phyloP scores from a whole-genome alignment of 2,113 vertebrate species.

The Gopherus evgoodei region DNA sequence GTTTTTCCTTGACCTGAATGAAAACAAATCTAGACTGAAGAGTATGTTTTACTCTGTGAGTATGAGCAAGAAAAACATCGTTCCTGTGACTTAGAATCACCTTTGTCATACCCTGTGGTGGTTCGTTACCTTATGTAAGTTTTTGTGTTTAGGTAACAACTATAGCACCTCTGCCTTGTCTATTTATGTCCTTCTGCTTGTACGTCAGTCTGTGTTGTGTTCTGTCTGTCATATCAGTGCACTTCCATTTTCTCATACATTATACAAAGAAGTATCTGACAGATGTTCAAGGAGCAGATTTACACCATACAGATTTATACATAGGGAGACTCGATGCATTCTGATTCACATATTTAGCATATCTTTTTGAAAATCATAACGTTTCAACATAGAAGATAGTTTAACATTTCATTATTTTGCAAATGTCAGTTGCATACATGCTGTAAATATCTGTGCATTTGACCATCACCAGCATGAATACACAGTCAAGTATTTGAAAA shows the following conservation, averaged over 20 bases:
- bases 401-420: no score
- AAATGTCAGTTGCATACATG: neutral
- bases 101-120: neutral
- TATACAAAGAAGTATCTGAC: neutral
- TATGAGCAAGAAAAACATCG: neutral
- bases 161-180: neutral
- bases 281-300: neutral
- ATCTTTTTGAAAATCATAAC: no score
- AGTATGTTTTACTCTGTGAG: neutral
- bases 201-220: no score
- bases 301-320: neutral
- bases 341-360: neutral
- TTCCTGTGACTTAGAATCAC: neutral
- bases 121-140: neutral
- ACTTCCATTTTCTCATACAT: no score
- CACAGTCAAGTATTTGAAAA: neutral
- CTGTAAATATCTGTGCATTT: neutral
- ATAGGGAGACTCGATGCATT: neutral
- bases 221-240: neutral
- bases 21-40: neutral
- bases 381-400: no score
- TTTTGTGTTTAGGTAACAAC: neutral
- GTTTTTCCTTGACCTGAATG: no score
- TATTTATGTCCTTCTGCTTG: no score
- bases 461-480: neutral